Evolutionary conservation across 2,113 vertebrate species (phyloP).

Genomic region (Stercorarius parasiticus): DNA sequence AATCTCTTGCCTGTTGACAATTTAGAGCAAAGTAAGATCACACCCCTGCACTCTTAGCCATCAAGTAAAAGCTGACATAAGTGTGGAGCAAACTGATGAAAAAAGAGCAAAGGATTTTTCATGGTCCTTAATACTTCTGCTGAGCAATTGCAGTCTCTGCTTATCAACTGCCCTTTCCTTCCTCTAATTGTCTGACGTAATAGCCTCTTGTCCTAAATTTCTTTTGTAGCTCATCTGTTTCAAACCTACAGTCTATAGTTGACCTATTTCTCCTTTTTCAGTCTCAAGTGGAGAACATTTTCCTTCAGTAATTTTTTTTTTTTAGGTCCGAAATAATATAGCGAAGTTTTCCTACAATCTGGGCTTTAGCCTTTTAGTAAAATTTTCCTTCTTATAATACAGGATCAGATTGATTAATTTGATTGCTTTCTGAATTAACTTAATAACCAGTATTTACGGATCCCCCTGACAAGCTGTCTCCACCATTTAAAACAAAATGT

Average conservation of each 20-base stretch:
- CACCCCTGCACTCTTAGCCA: not conserved
- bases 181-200: conserved; percentile 9
- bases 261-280: conserved; percentile 31
- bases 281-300: not conserved
- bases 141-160: not conserved
- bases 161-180: not conserved
- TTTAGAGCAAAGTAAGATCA: not conserved
- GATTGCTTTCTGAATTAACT: not conserved
- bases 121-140: not conserved
- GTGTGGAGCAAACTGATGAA: not conserved
- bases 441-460: not conserved
- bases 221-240: not conserved
- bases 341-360: not conserved
- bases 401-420: not conserved
- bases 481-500: not conserved
- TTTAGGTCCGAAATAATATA: not conserved
- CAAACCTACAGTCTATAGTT: not conserved
- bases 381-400: not conserved
- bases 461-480: not conserved
- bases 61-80: not conserved
- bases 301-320: not conserved
- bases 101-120: not conserved
- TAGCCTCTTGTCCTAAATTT: conserved; percentile 2
- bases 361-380: not conserved
- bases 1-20: not conserved